Evolutionary conservation across 2,797 vertebrate species (phyloP).

Genomic region (Falco berigora): DNA sequence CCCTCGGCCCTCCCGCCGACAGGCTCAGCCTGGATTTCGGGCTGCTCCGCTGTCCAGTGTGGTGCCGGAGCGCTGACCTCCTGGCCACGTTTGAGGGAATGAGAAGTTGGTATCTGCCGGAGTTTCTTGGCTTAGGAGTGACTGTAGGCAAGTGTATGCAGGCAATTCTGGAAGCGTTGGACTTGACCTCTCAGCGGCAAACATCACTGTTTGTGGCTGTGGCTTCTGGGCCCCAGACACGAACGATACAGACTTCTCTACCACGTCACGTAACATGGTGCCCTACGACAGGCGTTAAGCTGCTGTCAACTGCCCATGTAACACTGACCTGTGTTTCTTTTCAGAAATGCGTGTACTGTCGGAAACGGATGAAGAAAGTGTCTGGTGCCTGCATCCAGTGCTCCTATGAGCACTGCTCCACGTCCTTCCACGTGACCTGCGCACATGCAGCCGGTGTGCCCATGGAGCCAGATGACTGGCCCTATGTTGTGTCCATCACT

Average conservation of each 20-base stretch:
- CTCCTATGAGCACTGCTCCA: constrained; percentile 88
- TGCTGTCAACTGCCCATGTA: not conserved
- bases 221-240: not conserved
- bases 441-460: constrained; percentile 88
- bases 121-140: not conserved
- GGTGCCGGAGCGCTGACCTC: not conserved
- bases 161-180: not conserved
- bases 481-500: constrained; percentile 91
- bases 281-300: fast-evolving
- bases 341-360: constrained; percentile 92
- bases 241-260: fast-evolving
- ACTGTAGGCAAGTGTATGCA: fast-evolving
- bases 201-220: fast-evolving
- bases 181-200: not conserved
- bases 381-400: constrained; percentile 93
- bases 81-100: fast-evolving
- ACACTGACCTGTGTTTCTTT: not conserved
- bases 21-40: not conserved
- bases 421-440: constrained; percentile 96
- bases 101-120: fast-evolving
- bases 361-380: constrained; percentile 77
- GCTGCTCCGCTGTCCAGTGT: not conserved
- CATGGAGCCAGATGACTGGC: constrained; percentile 95
- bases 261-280: fast-evolving
- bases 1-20: not conserved